A percentile compares a stretch with the other conserved stretches of the same genome.
Conservation (phyloP, 2,888 invertebrate species). For the Onthophagus sagittarius region DNA sequence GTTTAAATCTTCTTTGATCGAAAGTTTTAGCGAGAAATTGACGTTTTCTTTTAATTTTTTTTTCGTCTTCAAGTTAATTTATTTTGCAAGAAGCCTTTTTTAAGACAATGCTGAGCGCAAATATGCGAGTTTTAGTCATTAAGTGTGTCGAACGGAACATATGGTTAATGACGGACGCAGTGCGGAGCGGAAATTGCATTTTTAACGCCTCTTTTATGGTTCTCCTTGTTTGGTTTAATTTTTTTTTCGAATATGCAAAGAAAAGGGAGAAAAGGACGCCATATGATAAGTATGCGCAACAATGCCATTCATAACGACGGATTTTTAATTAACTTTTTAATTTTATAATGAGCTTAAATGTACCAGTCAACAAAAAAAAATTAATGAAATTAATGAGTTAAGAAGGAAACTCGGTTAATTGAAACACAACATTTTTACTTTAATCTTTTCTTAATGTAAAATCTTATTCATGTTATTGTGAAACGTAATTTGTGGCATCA, state of each 20-base stretch:
- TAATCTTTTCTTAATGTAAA: no score
- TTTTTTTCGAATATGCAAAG: neutral
- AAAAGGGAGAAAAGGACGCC: neutral
- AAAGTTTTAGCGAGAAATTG: neutral
- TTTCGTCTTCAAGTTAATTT: no score
- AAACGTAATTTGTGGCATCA: no score
- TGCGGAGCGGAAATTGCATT: neutral
- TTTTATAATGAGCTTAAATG: neutral
- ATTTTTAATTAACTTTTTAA: neutral
- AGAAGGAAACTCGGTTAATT: no score
- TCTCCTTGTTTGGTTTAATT: neutral
- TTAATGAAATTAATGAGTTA: no score
- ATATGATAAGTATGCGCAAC: neutral
- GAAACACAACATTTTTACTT: no score
- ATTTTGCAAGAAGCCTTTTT: neutral
- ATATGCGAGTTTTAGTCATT: neutral
- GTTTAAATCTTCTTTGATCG: neutral
- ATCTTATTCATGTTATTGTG: no score
- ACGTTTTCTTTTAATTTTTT: conserved; percentile 11
- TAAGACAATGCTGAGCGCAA: neutral
- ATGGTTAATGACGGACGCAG: neutral
- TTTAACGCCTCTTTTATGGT: neutral
- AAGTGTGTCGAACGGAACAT: neutral
- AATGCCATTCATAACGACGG: neutral
- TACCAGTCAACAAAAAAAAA: no score